Percentiles rank a stretch among this genome's conserved stretches.
These are phyloP conservation scores for Calliscelio sp. DNA, from an alignment of 2,888 invertebrate genomes.

Conservation along the genomic window DNA sequence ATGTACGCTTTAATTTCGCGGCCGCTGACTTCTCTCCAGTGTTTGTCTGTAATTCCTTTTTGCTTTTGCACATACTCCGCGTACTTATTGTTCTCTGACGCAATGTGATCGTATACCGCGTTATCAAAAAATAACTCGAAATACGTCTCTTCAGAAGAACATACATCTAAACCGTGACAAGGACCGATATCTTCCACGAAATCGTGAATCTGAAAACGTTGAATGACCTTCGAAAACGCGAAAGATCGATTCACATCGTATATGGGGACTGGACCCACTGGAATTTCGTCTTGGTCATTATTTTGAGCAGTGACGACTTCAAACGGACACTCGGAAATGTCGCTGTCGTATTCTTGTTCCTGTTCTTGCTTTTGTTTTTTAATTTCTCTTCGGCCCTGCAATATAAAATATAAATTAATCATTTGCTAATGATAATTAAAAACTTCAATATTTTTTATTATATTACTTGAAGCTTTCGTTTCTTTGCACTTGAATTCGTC, in stretches of 20 bases:
- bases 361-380: too few species aligned
- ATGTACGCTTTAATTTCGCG: slow-evolving; percentile 28
- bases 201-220: background rate
- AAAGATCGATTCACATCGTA: slow-evolving; percentile 1
- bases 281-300: too few species aligned
- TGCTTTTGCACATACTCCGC: slow-evolving; percentile 1
- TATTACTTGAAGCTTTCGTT: too few species aligned
- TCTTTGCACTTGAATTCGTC: too few species aligned
- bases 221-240: slow-evolving; percentile 3
- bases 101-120: background rate
- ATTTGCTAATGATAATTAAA: too few species aligned
- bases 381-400: too few species aligned
- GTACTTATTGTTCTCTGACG: slow-evolving; percentile 9
- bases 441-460: too few species aligned
- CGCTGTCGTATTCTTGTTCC: too few species aligned
- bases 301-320: too few species aligned
- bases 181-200: slow-evolving; percentile 14
- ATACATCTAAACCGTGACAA: slow-evolving; percentile 3
- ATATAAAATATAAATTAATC: too few species aligned
- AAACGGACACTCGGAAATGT: too few species aligned
- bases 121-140: slow-evolving; percentile 18
- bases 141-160: slow-evolving; percentile 1
- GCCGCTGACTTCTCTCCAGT: background rate
- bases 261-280: too few species aligned
- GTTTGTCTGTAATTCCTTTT: background rate